Evolutionary conservation across 2,797 vertebrate species (phyloP).

Genomic region (Clamator glandarius): DNA sequence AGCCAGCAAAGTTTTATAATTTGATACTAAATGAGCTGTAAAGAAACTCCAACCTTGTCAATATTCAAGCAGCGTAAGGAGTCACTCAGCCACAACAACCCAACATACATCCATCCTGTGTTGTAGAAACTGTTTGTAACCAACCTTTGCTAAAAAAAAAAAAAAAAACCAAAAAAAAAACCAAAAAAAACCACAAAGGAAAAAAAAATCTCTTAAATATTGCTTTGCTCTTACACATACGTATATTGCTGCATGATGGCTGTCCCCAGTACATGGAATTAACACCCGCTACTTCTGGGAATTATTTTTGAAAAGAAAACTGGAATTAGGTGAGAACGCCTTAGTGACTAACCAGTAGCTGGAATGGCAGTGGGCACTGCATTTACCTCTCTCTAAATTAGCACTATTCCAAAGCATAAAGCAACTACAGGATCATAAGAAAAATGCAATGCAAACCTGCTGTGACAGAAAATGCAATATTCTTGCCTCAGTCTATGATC

Average conservation of each 20-base stretch:
- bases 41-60: neutral
- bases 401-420: neutral
- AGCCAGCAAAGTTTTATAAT: neutral
- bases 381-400: neutral
- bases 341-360: neutral
- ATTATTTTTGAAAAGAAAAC: neutral
- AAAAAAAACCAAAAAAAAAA: too few species aligned
- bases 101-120: accelerated
- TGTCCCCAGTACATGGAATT: neutral
- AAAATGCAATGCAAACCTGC: neutral
- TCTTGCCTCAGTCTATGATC: neutral
- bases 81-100: neutral
- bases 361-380: neutral
- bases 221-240: neutral
- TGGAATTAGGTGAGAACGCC: neutral
- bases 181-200: too few species aligned
- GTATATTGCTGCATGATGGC: neutral
- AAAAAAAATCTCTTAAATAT: neutral
- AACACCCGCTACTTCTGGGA: neutral
- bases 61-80: neutral
- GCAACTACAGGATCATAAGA: neutral
- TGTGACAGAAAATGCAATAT: neutral
- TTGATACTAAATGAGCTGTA: neutral
- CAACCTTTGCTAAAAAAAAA: neutral
- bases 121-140: neutral